phyloP scores from a whole-genome alignment of 64 coral and sea anemone genomes.

The Dendronephthya gigantea region DNA sequence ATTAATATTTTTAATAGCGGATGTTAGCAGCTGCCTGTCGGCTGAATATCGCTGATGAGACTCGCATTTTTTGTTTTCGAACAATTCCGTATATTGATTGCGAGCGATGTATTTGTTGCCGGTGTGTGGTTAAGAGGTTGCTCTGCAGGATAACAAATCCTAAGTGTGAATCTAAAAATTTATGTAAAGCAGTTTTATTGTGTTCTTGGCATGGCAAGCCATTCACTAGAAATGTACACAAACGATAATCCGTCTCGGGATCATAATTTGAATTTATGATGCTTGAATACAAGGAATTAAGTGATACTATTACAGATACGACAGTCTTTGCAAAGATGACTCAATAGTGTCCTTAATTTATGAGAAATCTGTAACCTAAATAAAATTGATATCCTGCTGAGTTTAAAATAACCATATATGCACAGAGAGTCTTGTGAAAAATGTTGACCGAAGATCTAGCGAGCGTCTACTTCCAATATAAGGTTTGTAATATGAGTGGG shows the following conservation, averaged over 20 bases:
- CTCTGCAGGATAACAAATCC: background rate
- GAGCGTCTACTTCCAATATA: background rate
- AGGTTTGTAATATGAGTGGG: background rate
- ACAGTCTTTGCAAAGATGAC: too few species aligned
- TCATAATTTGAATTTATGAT: background rate
- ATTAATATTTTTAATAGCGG: background rate
- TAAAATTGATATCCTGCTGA: background rate
- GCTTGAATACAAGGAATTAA: too few species aligned
- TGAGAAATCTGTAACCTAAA: too few species aligned
- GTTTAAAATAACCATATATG: background rate
- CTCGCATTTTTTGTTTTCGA: too few species aligned
- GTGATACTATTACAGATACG: too few species aligned
- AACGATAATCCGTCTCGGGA: background rate
- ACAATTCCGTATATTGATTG: too few species aligned
- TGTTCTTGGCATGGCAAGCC: background rate
- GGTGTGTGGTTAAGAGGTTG: background rate
- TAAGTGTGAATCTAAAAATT: background rate
- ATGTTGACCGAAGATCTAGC: background rate
- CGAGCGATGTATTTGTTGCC: background rate
- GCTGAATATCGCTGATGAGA: too few species aligned
- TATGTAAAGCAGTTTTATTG: background rate
- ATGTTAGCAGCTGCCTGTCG: background rate
- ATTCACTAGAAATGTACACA: background rate
- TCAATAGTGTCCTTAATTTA: too few species aligned
- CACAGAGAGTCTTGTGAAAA: background rate